Evolutionary conservation across 2,797 vertebrate genomes (phyloP).

Genomic region (Ctenochaetus hawaiiensis): DNA sequence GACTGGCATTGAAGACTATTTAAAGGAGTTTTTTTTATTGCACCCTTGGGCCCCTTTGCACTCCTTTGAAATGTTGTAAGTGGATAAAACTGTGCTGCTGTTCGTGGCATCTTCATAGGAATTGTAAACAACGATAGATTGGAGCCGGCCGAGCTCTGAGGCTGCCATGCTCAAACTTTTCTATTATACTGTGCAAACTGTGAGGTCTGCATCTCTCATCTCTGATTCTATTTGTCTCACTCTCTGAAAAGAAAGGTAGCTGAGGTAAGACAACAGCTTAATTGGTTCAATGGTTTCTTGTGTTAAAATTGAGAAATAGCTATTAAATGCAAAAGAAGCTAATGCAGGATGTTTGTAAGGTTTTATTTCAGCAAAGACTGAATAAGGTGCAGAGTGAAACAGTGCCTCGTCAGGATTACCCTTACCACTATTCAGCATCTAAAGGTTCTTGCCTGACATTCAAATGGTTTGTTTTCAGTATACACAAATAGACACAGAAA

Average conservation of each 20-base stretch:
- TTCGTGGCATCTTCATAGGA: conserved; percentile 81
- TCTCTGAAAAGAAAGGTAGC: conserved; percentile 50
- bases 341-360: conserved; percentile 12
- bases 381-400: no score
- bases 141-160: conserved; percentile 53
- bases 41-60: conserved; percentile 80
- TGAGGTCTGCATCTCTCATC: conserved; percentile 24
- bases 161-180: conserved; percentile 43
- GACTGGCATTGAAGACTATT: conserved; percentile 83
- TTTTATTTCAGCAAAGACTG: no score
- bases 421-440: neutral
- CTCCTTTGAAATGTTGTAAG: conserved; percentile 85
- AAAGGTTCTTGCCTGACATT: neutral
- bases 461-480: no score
- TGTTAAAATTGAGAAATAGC: conserved; percentile 37
- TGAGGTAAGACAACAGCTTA: conserved; percentile 21
- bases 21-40: conserved; percentile 82
- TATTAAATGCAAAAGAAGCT: conserved; percentile 22
- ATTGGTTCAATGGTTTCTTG: neutral
- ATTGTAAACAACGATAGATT: conserved; percentile 80
- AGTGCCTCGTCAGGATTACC: no score
- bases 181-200: conserved; percentile 55
- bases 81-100: conserved; percentile 81
- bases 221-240: conserved; percentile 31
- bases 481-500: no score